Evolutionary conservation across 2,113 vertebrate species (phyloP), one percentile per base, ranked within the genome.

Genomic region (Talpa occidentalis): DNA sequence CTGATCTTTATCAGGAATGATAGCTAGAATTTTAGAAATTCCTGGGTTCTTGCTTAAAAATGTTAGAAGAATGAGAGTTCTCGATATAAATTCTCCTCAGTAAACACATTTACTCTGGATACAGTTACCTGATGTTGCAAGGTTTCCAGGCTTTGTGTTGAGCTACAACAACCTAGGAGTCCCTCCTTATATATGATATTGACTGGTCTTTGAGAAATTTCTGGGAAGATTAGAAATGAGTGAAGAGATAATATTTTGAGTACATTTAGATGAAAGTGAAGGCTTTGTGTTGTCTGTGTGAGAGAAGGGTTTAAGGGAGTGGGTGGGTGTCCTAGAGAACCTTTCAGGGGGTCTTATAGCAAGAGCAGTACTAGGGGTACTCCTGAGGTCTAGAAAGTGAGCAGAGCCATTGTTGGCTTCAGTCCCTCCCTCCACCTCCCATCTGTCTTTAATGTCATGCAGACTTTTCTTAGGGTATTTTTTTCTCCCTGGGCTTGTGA

Each of bases 401-500:
- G 49, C 69, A 2, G 17, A 9, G 26, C 28, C 8, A 24, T 2
- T 21, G 24, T 15, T 6, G 49, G 11, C 15, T 42, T 56, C 32
- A 56, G 40, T 9, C 2, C 9, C 3, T 9, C 0, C 30, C n/a
- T 37, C 16, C 35, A 9, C 5, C 1, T 6, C 3, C 35, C 17
- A 79, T 80, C 28, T 37, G 70, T n/a, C 56, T 93, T 54, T 72
- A 37, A 35, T 16, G 14, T 30, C 59, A 88, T 56, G 37, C 4
- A 26, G 72, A 21, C 32, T 74, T 83, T 30, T 44, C 22, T 70
- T 35, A 44, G 35, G 44, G 26, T 7, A 42, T 52, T 44, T 35
- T 52, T 79, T 70, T 82, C n/a, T 22, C 12, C 66, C 21, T 70
- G 40, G 37, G 30, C 10, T 12, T 1, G 28, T 3, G 81, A 60